These are phyloP conservation scores for Sebastes cheni DNA, from an alignment of 2,797 vertebrate species.

Conservation along the genomic window DNA sequence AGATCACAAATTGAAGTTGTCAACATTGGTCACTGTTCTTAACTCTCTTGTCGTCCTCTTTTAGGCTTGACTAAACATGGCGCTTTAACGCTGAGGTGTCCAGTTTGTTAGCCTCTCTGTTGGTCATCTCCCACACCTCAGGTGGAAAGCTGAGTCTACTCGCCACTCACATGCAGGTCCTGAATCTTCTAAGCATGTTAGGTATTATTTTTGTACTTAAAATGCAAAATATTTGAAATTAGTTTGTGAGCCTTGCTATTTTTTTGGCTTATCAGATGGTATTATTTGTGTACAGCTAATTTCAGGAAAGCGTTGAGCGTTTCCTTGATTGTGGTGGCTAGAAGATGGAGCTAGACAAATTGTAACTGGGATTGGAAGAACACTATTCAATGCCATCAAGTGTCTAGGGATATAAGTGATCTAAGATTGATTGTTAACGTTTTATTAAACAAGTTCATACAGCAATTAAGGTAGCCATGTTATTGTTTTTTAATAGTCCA, in stretches of 20 bases:
- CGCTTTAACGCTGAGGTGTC: conserved; percentile 31
- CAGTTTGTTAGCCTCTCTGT: background rate
- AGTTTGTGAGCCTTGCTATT: background rate
- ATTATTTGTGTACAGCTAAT: background rate
- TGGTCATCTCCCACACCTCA: background rate
- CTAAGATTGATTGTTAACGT: background rate
- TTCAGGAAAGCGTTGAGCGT: background rate
- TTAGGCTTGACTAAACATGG: conserved; percentile 34
- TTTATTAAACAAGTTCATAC: conserved; percentile 10
- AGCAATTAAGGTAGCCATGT: background rate
- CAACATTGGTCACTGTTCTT: background rate
- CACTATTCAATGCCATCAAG: background rate
- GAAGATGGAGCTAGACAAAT: background rate
- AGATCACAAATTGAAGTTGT: conserved; percentile 10
- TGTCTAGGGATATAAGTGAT: background rate
- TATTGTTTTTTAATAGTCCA: background rate
- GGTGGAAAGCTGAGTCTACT: background rate
- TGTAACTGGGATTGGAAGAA: background rate
- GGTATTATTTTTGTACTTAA: conserved; percentile 3
- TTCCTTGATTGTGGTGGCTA: background rate
- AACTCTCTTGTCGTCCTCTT: conserved; percentile 2
- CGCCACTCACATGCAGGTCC: background rate
- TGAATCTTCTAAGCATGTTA: background rate
- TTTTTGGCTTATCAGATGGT: background rate
- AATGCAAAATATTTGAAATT: background rate